Evolutionary conservation across 2,888 invertebrate genomes (phyloP).

Genomic region (Smittia sp.): DNA sequence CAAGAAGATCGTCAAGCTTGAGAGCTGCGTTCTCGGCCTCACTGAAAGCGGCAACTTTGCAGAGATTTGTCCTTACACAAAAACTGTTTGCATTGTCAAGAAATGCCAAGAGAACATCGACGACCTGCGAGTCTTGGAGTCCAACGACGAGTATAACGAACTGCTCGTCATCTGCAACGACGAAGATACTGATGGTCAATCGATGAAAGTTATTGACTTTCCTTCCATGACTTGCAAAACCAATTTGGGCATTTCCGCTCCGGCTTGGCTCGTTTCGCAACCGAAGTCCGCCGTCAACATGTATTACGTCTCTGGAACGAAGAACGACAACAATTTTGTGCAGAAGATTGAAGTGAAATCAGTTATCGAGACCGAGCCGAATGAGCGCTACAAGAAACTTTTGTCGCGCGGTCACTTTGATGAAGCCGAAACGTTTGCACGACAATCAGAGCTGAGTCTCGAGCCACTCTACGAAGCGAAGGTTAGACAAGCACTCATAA

Average conservation of each 20-base stretch:
- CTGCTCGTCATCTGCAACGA: conserved; percentile 49
- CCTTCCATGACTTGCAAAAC: conserved; percentile 50
- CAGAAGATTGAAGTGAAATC: conserved; percentile 51
- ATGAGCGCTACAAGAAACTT: conserved; percentile 51
- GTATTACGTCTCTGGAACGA: conserved; percentile 49
- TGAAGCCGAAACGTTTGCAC: conserved; percentile 53
- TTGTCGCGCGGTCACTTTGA: conserved; percentile 51
- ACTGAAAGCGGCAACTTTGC: conserved; percentile 49
- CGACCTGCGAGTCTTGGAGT: conserved; percentile 50
- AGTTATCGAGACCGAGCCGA: conserved; percentile 52
- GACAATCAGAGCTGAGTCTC: conserved; percentile 50
- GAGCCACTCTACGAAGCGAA: conserved; percentile 53
- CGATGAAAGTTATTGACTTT: conserved; percentile 51
- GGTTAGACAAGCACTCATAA: conserved; percentile 48
- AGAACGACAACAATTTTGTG: conserved; percentile 45
- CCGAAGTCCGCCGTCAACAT: conserved; percentile 51
- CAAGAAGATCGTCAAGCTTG: conserved; percentile 49
- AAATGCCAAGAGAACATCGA: conserved; percentile 46
- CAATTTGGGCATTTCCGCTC: conserved; percentile 48
- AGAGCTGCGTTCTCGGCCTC: conserved; percentile 48
- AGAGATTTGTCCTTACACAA: conserved; percentile 50
- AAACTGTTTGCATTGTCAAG: conserved; percentile 43
- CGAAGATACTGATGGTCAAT: conserved; percentile 43
- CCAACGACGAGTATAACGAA: conserved; percentile 49
- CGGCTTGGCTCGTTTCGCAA: conserved; percentile 51